phyloP scores from a whole-genome alignment of 1,140 invertebrate genomes.

The Hydropsyche tenuis region DNA sequence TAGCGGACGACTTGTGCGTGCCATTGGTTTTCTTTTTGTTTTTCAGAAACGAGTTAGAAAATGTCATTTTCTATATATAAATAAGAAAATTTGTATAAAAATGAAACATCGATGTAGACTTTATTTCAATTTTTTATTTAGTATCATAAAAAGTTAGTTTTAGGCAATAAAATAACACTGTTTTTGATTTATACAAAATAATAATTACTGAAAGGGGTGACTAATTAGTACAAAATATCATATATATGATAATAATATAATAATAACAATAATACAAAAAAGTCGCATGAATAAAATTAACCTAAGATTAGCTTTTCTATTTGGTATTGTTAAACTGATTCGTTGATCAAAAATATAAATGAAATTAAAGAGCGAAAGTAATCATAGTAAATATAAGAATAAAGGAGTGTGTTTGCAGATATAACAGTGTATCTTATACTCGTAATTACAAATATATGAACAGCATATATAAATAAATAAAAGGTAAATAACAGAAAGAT shows the following conservation, averaged over 20 bases:
- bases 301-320: constrained; percentile 50
- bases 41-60: too few relatives aligned
- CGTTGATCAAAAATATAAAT: constrained; percentile 17
- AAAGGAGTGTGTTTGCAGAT: constrained; percentile 9
- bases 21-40: too few relatives aligned
- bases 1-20: too few relatives aligned
- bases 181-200: constrained; percentile 37
- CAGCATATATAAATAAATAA: constrained; percentile 22
- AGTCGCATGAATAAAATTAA: constrained; percentile 36
- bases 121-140: constrained; percentile 44
- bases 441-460: neutral
- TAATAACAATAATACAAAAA: constrained; percentile 21
- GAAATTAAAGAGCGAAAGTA: constrained; percentile 7
- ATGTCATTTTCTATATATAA: too few relatives aligned
- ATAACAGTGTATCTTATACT: constrained; percentile 28
- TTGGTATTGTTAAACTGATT: constrained; percentile 49
- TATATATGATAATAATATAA: constrained; percentile 26
- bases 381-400: neutral
- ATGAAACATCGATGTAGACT: neutral
- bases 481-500: constrained; percentile 10
- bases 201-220: constrained; percentile 6
- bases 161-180: constrained; percentile 43
- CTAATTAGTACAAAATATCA: constrained; percentile 36
- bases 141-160: constrained; percentile 48
- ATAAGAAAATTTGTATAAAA: too few relatives aligned